Evolutionary conservation across 2,113 vertebrate genomes (phyloP).

Genomic region (Tragelaphus buxtoni): DNA sequence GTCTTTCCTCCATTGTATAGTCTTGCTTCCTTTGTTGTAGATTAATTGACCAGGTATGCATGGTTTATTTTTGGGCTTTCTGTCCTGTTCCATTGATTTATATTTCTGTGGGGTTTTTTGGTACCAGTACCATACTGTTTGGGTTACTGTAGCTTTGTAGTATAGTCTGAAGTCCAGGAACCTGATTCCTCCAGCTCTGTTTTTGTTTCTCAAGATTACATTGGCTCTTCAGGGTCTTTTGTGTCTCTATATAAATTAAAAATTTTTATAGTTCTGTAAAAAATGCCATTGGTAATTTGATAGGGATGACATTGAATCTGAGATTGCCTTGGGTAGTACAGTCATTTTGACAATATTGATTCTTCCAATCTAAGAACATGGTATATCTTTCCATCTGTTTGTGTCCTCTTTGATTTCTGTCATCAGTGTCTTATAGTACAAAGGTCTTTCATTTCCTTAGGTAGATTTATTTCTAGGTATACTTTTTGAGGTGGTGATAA

Average conservation of each 20-base stretch:
- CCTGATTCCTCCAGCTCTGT: not conserved
- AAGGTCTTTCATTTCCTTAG: not conserved
- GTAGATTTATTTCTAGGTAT: not conserved
- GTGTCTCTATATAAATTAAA: not conserved
- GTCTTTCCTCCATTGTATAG: not conserved
- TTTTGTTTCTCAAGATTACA: not conserved
- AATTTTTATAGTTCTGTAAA: not conserved
- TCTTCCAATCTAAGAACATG: not conserved
- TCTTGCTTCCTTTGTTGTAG: not conserved
- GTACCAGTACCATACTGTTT: not conserved
- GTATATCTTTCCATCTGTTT: not conserved
- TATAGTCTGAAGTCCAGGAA: not conserved
- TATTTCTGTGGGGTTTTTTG: not conserved
- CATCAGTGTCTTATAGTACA: not conserved
- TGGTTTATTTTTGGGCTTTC: not conserved
- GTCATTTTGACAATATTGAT: not conserved
- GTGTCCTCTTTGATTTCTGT: not conserved
- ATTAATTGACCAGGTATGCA: not conserved
- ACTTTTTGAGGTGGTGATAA: not conserved
- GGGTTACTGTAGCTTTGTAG: not conserved
- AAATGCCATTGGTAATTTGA: not conserved
- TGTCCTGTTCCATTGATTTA: not conserved
- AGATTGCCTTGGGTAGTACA: not conserved
- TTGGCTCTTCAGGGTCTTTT: not conserved
- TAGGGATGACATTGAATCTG: not conserved